These are phyloP conservation scores for Psammodynastes pulverulentus DNA, from an alignment of 2,113 vertebrate species.

Conservation along the genomic window DNA sequence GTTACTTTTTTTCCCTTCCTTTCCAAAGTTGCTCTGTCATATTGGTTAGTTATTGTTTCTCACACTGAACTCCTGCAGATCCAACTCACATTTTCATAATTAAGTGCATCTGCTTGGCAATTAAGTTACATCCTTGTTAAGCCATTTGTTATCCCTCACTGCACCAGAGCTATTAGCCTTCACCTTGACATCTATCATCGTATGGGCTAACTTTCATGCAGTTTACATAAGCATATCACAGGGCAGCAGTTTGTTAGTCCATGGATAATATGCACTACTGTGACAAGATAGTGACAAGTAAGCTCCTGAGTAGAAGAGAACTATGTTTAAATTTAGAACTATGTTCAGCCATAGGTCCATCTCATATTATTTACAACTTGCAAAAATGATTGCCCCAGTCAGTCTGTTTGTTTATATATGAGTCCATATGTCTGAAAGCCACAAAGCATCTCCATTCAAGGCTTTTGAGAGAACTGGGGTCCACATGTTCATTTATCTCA, in stretches of 20 bases:
- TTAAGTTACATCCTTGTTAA: constrained; percentile 12
- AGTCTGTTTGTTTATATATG: neutral
- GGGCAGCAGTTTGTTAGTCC: neutral
- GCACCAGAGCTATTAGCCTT: constrained; percentile 16
- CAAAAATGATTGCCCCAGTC: neutral
- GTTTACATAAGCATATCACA: neutral
- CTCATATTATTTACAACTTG: neutral
- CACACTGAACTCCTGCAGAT: neutral
- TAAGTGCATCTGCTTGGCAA: constrained; percentile 18
- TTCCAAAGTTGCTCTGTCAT: neutral
- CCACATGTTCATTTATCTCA: neutral
- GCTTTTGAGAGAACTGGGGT: neutral
- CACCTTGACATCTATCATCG: constrained; percentile 6
- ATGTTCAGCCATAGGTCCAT: neutral
- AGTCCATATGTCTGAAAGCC: neutral
- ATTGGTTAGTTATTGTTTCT: neutral
- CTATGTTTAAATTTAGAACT: neutral
- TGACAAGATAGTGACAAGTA: neutral
- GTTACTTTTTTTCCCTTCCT: neutral
- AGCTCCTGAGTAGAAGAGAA: neutral
- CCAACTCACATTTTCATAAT: constrained; percentile 5
- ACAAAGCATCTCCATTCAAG: neutral
- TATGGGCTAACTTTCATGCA: neutral
- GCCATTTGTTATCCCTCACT: constrained; percentile 15
- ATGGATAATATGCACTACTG: neutral